These are phyloP conservation scores for Isurus oxyrinchus DNA, from an alignment of 2,113 vertebrate species.

Conservation along the genomic window DNA sequence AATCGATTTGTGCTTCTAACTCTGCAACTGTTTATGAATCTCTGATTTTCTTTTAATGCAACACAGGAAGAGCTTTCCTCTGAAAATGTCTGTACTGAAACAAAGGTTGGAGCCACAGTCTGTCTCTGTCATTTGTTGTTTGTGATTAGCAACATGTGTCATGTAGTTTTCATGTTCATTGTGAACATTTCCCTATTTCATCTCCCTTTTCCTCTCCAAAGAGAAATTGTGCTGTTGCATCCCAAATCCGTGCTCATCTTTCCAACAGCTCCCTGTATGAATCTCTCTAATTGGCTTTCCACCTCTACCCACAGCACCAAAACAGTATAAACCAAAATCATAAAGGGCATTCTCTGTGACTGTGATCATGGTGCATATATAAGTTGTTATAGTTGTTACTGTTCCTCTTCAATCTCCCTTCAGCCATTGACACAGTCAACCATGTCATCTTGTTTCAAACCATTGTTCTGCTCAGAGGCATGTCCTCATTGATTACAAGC, in stretches of 20 bases:
- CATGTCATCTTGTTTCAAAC: not conserved
- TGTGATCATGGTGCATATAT: constrained; percentile 34
- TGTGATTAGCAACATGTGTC: constrained; percentile 50
- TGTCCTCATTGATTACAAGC: constrained; percentile 39
- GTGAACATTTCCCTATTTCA: not conserved
- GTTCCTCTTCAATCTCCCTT: not conserved
- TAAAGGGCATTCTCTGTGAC: not conserved
- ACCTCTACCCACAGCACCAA: not conserved
- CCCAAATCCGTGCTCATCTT: not conserved
- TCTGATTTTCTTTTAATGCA: constrained; percentile 30
- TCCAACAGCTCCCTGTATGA: not conserved
- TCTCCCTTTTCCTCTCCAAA: not conserved
- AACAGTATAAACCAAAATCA: not conserved
- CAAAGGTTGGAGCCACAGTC: constrained; percentile 72
- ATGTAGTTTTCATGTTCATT: not conserved
- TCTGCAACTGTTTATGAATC: not conserved
- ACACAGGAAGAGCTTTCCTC: constrained; percentile 81
- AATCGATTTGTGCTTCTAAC: not conserved
- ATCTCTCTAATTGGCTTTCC: not conserved
- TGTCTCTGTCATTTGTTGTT: constrained; percentile 56
- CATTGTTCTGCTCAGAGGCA: constrained; percentile 13
- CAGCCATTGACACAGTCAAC: not conserved
- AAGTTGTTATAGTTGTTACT: not conserved
- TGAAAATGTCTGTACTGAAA: constrained; percentile 84
- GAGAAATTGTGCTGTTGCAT: not conserved